Percentiles rank a stretch among this genome's conserved stretches.
These are phyloP conservation scores for Proteles cristata DNA, from an alignment of 2,113 vertebrate genomes.

Conservation along the genomic window DNA sequence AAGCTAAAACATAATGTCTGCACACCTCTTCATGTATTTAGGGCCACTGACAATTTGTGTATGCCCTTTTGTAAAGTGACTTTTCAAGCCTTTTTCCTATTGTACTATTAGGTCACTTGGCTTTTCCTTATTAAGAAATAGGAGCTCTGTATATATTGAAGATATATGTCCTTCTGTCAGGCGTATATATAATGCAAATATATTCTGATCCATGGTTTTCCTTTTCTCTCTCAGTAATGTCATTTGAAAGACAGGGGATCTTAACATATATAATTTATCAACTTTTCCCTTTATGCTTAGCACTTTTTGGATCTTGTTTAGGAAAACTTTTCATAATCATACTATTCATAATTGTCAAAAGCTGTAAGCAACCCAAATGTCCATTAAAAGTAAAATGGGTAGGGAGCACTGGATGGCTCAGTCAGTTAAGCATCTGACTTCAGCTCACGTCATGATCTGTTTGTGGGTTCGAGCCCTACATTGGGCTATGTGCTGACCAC, in stretches of 20 bases:
- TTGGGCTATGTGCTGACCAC: no score
- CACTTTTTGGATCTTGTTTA: background rate
- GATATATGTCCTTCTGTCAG: background rate
- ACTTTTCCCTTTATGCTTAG: background rate
- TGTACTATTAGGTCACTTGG: background rate
- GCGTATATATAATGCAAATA: background rate
- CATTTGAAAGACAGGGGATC: slow-evolving; percentile 19
- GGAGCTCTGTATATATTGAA: background rate
- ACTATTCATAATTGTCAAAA: slow-evolving; percentile 2
- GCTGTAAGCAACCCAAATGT: background rate
- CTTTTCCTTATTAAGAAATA: background rate
- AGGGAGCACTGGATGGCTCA: no score
- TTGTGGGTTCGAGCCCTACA: no score
- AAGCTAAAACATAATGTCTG: background rate
- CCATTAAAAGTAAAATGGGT: background rate
- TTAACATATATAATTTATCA: background rate
- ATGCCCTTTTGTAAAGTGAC: background rate
- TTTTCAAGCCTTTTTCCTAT: background rate
- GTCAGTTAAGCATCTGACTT: no score
- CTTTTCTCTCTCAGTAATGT: background rate
- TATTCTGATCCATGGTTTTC: background rate
- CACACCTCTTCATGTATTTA: background rate
- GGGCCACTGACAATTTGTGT: background rate
- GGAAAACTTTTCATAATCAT: background rate
- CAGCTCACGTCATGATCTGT: no score